Base-by-base conservation (phyloP, 2,888 invertebrate species). In the Prosapia bicincta region DNA sequence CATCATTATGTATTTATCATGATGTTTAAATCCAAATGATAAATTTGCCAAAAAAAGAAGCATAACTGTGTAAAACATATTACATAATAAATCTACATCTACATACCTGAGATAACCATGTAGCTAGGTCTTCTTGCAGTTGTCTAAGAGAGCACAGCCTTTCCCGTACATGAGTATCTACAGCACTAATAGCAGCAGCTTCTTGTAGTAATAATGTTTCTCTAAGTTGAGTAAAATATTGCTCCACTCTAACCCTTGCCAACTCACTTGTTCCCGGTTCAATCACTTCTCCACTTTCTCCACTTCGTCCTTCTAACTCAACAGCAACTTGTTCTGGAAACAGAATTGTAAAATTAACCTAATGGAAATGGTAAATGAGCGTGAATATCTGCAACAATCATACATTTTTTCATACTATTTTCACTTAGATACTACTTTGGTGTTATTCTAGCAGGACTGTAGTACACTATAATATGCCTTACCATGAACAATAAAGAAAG, bases 101-200 rank as follows among this genome's bases (percentile, higher is more conserved):
- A n/a, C 28, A 71, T 9, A 86, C 85, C 81, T 86, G 86, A 3
- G 88, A 86, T 67, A 88, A 82, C 24, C 88, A 84, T 5, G 85
- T 83, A 0, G 86, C 85, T 80, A 89, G 84, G 80, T 88, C 88
- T 78, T 88, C 87, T 80, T 88, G 88, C 70, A 88, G 86, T 79
- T 88, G 87, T 77, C 86, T 83, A 24, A 88, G 80, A 76, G 86
- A 85, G 78, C 86, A 86, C 38, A 88, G 81, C 79, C 88, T 84
- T 77, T 88, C 88, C 54, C 87, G 82, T 7, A 88, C 85, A 79
- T 88, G 87, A 1, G 87, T 86, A 78, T 89, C 88, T 7, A 89
- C 86, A n/a, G 87, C 87, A 5, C 85, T 84, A 76, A 87, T 83
- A 0, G 88, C 89, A 2, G 86, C 86, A 15, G 85, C 85, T 80